These are phyloP conservation scores for Kuschelorhynchus macadamiae DNA, from an alignment of 2,888 invertebrate species.

Conservation along the genomic window DNA sequence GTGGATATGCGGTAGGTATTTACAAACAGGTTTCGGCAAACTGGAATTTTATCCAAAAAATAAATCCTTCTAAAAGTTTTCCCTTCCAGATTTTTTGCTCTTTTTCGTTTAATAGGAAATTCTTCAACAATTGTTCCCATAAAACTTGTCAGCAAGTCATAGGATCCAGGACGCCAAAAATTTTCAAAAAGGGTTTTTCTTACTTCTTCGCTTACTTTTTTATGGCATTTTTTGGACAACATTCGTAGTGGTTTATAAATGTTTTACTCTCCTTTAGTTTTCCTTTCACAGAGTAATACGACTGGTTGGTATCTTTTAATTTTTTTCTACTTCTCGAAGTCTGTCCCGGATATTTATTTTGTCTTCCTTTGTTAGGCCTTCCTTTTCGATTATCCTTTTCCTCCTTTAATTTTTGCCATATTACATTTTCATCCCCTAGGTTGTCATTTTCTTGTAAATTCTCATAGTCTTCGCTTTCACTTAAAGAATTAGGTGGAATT, in stretches of 20 bases:
- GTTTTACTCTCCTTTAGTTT: slow-evolving; percentile 14
- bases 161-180: slow-evolving; percentile 38
- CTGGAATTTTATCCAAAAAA: slow-evolving; percentile 36
- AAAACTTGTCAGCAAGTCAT: slow-evolving; percentile 42
- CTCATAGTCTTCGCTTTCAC: too few relatives aligned
- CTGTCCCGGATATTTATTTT: slow-evolving; percentile 40
- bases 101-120: slow-evolving; percentile 41
- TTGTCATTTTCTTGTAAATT: too few relatives aligned
- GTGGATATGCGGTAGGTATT: slow-evolving; percentile 40
- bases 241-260: slow-evolving; percentile 31
- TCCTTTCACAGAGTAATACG: slow-evolving; percentile 37
- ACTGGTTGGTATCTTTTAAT: slow-evolving; percentile 40
- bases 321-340: slow-evolving; percentile 32
- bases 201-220: slow-evolving; percentile 39
- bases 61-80: slow-evolving; percentile 40
- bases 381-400: slow-evolving; percentile 1
- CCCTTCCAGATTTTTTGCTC: slow-evolving; percentile 24
- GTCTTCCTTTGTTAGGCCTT: slow-evolving; percentile 33
- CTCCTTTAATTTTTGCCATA: slow-evolving; percentile 5
- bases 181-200: slow-evolving; percentile 31
- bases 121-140: slow-evolving; percentile 35
- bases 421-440: background rate
- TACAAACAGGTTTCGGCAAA: slow-evolving; percentile 43
- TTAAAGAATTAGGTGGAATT: too few relatives aligned
- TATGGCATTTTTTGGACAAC: slow-evolving; percentile 36